Evolutionary conservation across 1,140 invertebrate genomes (phyloP).

Genomic region (Drosophila persimilis): DNA sequence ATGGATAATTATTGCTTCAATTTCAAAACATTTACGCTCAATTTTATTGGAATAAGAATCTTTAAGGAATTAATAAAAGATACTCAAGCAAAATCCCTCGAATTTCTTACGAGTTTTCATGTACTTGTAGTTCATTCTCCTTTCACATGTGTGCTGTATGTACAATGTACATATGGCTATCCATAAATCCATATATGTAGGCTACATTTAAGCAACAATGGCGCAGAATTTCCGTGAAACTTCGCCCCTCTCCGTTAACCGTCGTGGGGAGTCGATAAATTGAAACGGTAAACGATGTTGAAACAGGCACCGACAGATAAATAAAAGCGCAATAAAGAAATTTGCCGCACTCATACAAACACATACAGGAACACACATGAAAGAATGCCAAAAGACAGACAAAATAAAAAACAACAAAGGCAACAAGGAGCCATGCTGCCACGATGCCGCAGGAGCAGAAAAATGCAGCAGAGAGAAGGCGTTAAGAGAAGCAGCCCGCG

Average conservation of each 20-base stretch:
- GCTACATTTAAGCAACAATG: slow-evolving; percentile 16
- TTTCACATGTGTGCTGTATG: too few relatives aligned
- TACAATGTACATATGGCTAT: too few relatives aligned
- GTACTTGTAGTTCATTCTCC: too few relatives aligned
- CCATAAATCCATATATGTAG: slow-evolving; percentile 3
- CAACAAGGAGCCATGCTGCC: slow-evolving; percentile 20
- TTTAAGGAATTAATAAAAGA: too few relatives aligned
- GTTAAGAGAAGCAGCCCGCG: slow-evolving; percentile 52
- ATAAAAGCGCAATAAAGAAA: slow-evolving; percentile 76
- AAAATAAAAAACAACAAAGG: slow-evolving; percentile 36
- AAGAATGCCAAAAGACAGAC: slow-evolving; percentile 19
- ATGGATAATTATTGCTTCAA: too few relatives aligned
- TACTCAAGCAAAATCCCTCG: too few relatives aligned
- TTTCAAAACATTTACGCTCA: too few relatives aligned
- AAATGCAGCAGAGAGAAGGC: slow-evolving; percentile 44
- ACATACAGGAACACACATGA: slow-evolving; percentile 23
- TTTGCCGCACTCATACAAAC: slow-evolving; percentile 40
- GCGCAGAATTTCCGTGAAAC: slow-evolving; percentile 15
- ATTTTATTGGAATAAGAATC: too few relatives aligned
- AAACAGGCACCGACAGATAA: slow-evolving; percentile 60
- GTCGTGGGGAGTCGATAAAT: slow-evolving; percentile 54
- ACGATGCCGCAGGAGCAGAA: slow-evolving; percentile 25
- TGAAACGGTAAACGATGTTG: slow-evolving; percentile 61
- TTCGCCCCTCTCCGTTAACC: not conserved
- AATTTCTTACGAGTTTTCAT: too few relatives aligned